Evolutionary conservation across 2,113 vertebrate species (phyloP).

Genomic region (Nipponia nippon): DNA sequence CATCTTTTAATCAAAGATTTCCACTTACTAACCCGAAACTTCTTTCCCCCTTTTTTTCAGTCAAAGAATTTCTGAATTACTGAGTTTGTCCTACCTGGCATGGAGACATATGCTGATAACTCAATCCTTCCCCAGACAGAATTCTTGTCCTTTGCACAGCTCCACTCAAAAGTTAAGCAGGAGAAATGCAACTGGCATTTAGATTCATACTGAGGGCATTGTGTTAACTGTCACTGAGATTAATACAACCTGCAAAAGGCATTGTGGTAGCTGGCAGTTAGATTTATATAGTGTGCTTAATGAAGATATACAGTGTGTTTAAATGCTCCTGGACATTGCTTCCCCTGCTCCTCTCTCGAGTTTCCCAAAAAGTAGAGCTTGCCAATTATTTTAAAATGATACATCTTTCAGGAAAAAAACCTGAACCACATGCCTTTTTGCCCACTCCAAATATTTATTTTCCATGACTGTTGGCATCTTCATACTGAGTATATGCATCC

Average conservation of each 20-base stretch:
- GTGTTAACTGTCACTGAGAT: slow-evolving; percentile 18
- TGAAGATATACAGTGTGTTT: slow-evolving; percentile 1
- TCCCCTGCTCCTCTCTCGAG: neutral
- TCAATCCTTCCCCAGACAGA: neutral
- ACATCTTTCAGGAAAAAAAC: too few species aligned
- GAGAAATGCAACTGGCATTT: slow-evolving; percentile 14
- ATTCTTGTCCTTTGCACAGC: neutral
- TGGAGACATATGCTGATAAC: neutral
- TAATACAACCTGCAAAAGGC: neutral
- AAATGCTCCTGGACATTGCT: neutral
- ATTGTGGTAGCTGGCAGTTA: neutral
- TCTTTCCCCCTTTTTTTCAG: neutral
- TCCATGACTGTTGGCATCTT: neutral
- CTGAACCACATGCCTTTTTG: neutral
- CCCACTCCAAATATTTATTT: neutral
- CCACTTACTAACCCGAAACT: neutral
- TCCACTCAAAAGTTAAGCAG: neutral
- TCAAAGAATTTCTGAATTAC: neutral
- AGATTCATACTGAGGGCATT: neutral
- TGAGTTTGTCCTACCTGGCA: neutral
- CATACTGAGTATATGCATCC: neutral
- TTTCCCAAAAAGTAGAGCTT: neutral
- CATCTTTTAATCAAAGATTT: neutral
- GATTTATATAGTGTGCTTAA: neutral
- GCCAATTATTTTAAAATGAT: neutral